Evolutionary conservation across 2,888 invertebrate species (phyloP).

Genomic region (Morpho helenor): DNA sequence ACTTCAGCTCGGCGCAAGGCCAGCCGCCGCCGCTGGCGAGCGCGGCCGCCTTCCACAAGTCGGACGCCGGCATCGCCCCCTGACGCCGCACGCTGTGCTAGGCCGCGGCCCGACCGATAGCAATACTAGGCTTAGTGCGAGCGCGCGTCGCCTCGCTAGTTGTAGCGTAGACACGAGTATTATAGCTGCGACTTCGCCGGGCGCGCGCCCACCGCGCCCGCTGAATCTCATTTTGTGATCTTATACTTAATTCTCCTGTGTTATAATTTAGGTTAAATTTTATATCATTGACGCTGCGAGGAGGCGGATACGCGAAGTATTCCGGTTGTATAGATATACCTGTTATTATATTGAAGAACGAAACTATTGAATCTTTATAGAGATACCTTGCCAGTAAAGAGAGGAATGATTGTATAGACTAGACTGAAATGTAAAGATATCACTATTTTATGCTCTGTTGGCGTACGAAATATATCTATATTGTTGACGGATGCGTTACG

Average conservation of each 20-base stretch:
- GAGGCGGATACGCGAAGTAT: constrained; percentile 71
- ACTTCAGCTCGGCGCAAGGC: constrained; percentile 84
- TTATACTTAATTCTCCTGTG: constrained; percentile 80
- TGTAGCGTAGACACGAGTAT: constrained; percentile 73
- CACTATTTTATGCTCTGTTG: constrained; percentile 79
- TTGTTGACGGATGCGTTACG: constrained; percentile 61
- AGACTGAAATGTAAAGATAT: constrained; percentile 79
- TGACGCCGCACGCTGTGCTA: constrained; percentile 86
- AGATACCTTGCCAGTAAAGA: constrained; percentile 76
- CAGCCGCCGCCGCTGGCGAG: constrained; percentile 73
- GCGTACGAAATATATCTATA: constrained; percentile 70
- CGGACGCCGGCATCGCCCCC: constrained; percentile 89
- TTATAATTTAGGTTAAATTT: constrained; percentile 80
- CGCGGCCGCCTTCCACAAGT: constrained; percentile 85
- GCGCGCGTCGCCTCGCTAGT: constrained; percentile 66
- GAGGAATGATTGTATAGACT: constrained; percentile 76
- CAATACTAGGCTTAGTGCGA: constrained; percentile 78
- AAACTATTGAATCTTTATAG: constrained; percentile 78
- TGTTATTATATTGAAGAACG: constrained; percentile 73
- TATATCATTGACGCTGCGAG: constrained; percentile 79
- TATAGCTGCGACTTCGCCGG: constrained; percentile 76
- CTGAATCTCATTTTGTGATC: constrained; percentile 80
- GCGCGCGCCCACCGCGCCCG: constrained; percentile 63
- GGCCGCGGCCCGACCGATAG: constrained; percentile 58
- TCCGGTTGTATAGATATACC: constrained; percentile 73